Evolutionary conservation across 2,797 vertebrate species (phyloP), one percentile per base, ranked within the genome.

Genomic region (Pseudomugil gertrudae): DNA sequence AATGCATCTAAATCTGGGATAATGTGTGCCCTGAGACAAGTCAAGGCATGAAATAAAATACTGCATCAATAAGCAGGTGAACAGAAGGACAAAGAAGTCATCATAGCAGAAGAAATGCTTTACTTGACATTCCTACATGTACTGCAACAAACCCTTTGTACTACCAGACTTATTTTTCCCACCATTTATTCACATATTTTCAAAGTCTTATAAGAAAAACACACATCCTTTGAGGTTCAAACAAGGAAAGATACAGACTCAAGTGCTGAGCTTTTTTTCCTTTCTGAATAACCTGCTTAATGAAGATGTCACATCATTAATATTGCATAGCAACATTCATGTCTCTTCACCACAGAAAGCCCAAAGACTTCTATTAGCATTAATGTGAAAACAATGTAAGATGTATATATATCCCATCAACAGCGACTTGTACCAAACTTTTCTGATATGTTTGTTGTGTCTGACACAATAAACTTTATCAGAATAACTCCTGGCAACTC

Each of bases 161-260:
- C 74, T 45, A 63, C 66, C 32, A 74, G 75, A 32, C 5, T 9
- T 58, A 72, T 58, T 83, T 87, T 87, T 73, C 66, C 64, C 72
- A 38, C 78, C 43, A 9, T 43, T n/a, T 43, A 43, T 19, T 43
- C 40, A 23, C 13, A 27, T 29, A 24, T 51, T 43, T 43, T 5
- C 40, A 48, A 13, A 24, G 47, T 24, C 23, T 45, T 9, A 21
- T 21, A 21, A 57, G 15, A 17, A 26, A 24, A 14, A 54, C 62
- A 74, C 74, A 66, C 59, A 36, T 66, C 66, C 63, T 60, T 66
- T 2, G 35, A 53, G 63, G 62, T 65, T 69, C 43, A 62, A 53
- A 84, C 61, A 4, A 57, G 38, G 33, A 10, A 17, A 70, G 53
- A 83, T 51, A 56, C 5, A 78, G 53, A 61, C 3, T 2, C 7